A percentile compares a stretch with the other conserved stretches of the same genome.
These are phyloP conservation scores for Chanos chanos DNA, from an alignment of 2,797 vertebrate species.

Conservation along the genomic window DNA sequence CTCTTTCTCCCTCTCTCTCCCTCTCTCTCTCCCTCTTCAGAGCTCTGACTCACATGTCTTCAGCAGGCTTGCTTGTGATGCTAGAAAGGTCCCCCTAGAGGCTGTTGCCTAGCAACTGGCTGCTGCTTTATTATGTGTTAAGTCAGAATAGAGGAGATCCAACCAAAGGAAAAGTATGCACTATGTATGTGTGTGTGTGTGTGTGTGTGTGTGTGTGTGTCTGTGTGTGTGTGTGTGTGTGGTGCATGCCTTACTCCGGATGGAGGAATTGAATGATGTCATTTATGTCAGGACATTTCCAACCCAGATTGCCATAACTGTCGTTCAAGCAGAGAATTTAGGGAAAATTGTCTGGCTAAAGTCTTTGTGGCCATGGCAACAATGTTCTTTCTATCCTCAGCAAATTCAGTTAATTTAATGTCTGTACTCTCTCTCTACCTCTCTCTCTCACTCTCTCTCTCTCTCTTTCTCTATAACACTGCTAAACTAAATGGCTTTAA, in stretches of 20 bases:
- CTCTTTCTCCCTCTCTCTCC: slow-evolving; percentile 25
- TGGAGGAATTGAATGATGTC: too few species aligned
- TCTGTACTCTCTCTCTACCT: neutral
- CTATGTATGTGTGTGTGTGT: slow-evolving; percentile 8
- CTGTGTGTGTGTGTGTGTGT: slow-evolving; percentile 3
- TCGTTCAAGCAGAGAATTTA: neutral
- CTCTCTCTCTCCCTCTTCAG: slow-evolving; percentile 9
- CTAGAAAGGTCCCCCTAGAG: slow-evolving; percentile 61
- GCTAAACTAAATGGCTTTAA: neutral
- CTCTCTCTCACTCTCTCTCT: neutral
- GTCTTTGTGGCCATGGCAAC: slow-evolving; percentile 4
- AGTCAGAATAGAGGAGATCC: slow-evolving; percentile 51
- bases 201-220: neutral
- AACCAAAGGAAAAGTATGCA: slow-evolving; percentile 35
- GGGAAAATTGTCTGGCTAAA: neutral
- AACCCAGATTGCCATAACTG: too few species aligned
- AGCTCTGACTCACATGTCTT: slow-evolving; percentile 46
- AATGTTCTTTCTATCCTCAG: neutral
- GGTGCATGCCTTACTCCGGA: neutral
- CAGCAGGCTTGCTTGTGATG: slow-evolving; percentile 53
- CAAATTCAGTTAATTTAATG: neutral
- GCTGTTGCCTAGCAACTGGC: slow-evolving; percentile 64
- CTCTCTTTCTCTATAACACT: neutral
- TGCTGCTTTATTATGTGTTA: slow-evolving; percentile 56
- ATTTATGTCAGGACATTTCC: too few species aligned